Evolutionary conservation across 2,888 invertebrate genomes (phyloP).

Genomic region (Tipula unca): DNA sequence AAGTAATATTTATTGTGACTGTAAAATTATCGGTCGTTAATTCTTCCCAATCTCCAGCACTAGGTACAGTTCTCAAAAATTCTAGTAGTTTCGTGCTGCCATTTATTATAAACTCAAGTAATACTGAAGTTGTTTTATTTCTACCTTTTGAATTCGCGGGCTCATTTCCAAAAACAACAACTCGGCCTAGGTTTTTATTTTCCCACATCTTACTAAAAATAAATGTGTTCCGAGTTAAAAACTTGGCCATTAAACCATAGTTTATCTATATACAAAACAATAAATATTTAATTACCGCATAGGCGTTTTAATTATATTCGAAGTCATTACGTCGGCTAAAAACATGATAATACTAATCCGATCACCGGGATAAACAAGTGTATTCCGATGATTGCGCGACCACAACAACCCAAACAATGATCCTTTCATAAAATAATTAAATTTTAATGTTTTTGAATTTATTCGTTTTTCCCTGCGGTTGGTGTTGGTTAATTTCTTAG

Average conservation of each 20-base stretch:
- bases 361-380: not conserved
- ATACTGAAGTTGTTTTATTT: not conserved
- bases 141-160: not conserved
- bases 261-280: not conserved
- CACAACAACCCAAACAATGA: not conserved
- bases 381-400: not conserved
- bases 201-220: not conserved
- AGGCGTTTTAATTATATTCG: slow-evolving; percentile 20
- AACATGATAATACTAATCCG: not conserved
- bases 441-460: not conserved
- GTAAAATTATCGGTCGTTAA: not conserved
- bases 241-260: not conserved
- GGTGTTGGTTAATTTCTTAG: not conserved
- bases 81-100: not conserved
- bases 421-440: not conserved
- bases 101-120: not conserved
- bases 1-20: not conserved
- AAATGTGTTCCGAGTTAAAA: not conserved
- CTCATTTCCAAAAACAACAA: not conserved
- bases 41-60: not conserved
- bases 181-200: not conserved
- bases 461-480: not conserved
- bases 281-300: slow-evolving; percentile 28
- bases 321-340: not conserved
- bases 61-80: not conserved